A percentile compares a stretch with the other conserved stretches of the same genome.
phyloP scores from a whole-genome alignment of 2,797 vertebrate species.

The Psittacula echo region DNA sequence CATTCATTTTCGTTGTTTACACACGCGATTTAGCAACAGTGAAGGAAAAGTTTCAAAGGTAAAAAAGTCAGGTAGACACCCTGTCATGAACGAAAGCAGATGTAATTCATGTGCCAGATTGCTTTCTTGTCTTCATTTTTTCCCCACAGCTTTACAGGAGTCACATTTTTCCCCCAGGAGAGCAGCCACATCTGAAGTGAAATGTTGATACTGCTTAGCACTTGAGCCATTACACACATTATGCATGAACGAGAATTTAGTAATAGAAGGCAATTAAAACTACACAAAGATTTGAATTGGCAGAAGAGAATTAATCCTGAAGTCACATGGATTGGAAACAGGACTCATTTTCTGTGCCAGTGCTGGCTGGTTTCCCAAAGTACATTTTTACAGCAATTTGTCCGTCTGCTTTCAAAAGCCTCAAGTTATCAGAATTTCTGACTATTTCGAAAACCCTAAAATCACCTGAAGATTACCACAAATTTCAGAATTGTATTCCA shows the following conservation, averaged over 20 bases:
- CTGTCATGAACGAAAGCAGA: background rate
- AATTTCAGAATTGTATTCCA: background rate
- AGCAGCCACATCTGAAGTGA: constrained; percentile 3
- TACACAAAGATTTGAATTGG: constrained; percentile 6
- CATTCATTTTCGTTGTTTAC: background rate
- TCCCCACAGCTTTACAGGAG: background rate
- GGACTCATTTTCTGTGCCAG: constrained; percentile 6
- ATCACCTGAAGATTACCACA: background rate
- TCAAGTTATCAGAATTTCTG: background rate
- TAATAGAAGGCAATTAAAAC: constrained; percentile 59
- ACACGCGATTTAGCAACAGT: constrained; percentile 2
- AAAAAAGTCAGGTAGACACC: constrained; percentile 25
- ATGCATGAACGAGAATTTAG: constrained; percentile 1
- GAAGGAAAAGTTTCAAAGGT: constrained; percentile 8
- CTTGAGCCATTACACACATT: constrained; percentile 1
- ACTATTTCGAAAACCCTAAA: background rate
- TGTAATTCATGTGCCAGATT: background rate
- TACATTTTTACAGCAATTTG: background rate
- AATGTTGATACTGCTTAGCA: constrained; percentile 10
- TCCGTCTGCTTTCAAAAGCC: background rate
- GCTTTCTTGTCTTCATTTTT: background rate
- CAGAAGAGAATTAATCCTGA: constrained; percentile 31
- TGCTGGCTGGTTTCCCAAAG: constrained; percentile 23
- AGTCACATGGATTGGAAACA: constrained; percentile 44
- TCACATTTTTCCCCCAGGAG: background rate